Evolutionary conservation across 2,113 vertebrate genomes (phyloP), one percentile per base, ranked within the genome.

Genomic region (Glaucomys volans): DNA sequence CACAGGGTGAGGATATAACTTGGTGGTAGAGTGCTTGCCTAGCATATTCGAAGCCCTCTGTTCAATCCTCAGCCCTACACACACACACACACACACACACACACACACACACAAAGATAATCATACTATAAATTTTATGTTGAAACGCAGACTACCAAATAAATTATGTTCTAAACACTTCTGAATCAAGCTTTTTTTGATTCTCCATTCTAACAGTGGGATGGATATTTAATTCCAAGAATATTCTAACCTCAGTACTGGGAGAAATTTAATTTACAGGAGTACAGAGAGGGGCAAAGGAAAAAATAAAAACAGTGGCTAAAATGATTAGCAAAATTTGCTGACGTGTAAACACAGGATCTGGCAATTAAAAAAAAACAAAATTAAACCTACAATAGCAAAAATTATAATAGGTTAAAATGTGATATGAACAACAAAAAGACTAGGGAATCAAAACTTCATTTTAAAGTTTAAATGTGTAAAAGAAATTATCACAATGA

Each of bases 291-390:
- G 5, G 11, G 8, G 14, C 44, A 54, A n/a, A 89, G 30, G 50
- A 71, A 22, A 90, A 89, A 96, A 74, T 40, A 85, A 95, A 90
- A 42, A 47, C 50, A 76, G 76, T 47, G 44, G 44, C 26, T 93
- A 71, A 90, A 50, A 57, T 35, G 52, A 30, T 52, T 22, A 66
- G 10, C 50, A 90, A 64, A 85, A 93, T 44, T 26, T 93, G 11
- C 84, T 84, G 90, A 92, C 42, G 9, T 10, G 9, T 62, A 28
- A 62, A 26, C 72, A 86, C 0, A n/a, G 64, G 32, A 91, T 30
- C 9, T 91, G 52, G 14, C 50, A 89, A 52, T 83, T n/a, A n/a
- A 83, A 26, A 24, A 24, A 62, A 77, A 8, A 94, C 32, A 76
- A 88, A 89, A 83, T 71, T 69, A 59, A 93, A 93, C 13, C 59